Evolutionary conservation across 2,888 invertebrate genomes (phyloP), one percentile per base, ranked within the genome.

Genomic region (Drosophila antonietae): DNA sequence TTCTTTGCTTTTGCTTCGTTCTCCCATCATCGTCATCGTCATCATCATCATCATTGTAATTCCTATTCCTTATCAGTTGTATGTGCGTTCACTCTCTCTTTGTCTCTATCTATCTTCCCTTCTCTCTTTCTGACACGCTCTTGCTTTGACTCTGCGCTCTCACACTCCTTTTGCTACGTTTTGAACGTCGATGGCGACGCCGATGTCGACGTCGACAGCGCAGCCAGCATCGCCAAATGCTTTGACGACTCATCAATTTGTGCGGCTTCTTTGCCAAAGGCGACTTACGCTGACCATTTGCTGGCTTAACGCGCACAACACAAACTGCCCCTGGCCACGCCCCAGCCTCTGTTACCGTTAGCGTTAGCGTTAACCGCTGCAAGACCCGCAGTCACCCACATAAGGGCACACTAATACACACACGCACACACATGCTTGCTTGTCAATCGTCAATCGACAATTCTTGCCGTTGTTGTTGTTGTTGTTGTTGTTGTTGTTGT

Each of bases 201-300:
- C 53, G 43, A 33, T 43, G 51, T 33, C 28, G 43, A 33, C 56
- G 51, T 33, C 28, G 51, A 18, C 67, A 14, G 53, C 51, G 55
- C 63, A 18, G 61, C 43, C 58, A 55, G 57, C 70, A 71, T 51
- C 66, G 57, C 43, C 51, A 55, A 62, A 61, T 64, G 61, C 69
- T 69, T 69, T 60, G 71, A 33, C 82, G 62, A 63, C 57, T 71
- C 83, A 71, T 79, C 76, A 84, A 73, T 69, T 80, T 77, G 73
- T 76, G 65, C 52, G 68, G 64, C 65, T 70, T 83, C 65, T 67
- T 75, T 49, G 68, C 51, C 58, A 51, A 66, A 68, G 58, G 53
- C 47, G 43, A 53, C 55, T 64, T 23, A 59, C 35, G 56, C 52
- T 78, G 69, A 69, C 63, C 66, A 47, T 64, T 72, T 63, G 44